These are phyloP conservation scores for Lithodes maja DNA, from an alignment of 2,888 invertebrate species.

Conservation along the genomic window DNA sequence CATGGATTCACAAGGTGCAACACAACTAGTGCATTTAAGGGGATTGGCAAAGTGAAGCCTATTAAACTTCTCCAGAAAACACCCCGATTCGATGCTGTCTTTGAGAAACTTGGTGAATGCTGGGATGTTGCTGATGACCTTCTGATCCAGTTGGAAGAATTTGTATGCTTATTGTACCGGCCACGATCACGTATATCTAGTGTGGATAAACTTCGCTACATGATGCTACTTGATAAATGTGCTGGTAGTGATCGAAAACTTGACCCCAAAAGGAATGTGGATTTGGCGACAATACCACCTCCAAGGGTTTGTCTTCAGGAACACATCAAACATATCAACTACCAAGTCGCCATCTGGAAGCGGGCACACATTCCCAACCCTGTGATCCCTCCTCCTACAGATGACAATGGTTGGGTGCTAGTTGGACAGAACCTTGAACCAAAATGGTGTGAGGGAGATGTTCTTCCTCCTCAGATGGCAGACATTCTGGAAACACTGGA, in stretches of 20 bases:
- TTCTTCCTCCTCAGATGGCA: not conserved
- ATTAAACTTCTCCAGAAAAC: not conserved
- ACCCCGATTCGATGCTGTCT: not conserved
- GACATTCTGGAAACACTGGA: not conserved
- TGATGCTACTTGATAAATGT: not conserved
- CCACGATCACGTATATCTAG: not conserved
- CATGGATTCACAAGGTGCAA: conserved; percentile 3
- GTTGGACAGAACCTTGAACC: not conserved
- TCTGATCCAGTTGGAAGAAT: not conserved
- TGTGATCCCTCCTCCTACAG: conserved; percentile 8
- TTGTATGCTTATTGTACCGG: not conserved
- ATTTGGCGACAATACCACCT: not conserved
- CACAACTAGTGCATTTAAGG: not conserved
- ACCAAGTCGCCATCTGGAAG: conserved; percentile 22
- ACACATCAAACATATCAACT: conserved; percentile 10
- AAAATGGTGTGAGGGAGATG: not conserved
- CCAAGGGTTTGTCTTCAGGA: not conserved
- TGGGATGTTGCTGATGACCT: not conserved
- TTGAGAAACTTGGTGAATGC: not conserved
- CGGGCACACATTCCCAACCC: conserved; percentile 25
- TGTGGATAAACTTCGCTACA: not conserved
- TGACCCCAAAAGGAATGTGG: not conserved
- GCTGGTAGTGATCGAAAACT: not conserved
- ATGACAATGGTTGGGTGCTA: conserved; percentile 19
- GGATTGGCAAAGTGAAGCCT: not conserved